Base-by-base conservation (phyloP, 2,888 invertebrate species). In the Drosophila mercatorum region DNA sequence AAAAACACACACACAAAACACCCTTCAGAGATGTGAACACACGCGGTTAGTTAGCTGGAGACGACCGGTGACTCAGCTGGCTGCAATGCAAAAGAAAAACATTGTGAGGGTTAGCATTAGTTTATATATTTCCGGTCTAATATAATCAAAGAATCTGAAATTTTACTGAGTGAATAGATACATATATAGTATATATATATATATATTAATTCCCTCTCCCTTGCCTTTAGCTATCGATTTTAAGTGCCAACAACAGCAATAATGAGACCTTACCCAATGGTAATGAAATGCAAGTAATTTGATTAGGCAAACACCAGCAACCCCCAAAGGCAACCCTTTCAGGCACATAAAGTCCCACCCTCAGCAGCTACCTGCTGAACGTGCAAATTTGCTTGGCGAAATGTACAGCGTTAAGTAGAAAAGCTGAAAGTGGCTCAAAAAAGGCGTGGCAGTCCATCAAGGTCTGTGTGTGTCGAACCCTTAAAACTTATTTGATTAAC, bases 271-370 rank as follows among this genome's bases (percentile, higher is more conserved):
- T 47, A 56, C 31, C 59, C 65, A 67, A n/a, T 65, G 61, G 64
- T 72, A 83, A 75, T 83, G 83, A 79, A 81, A 72, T 75, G 83
- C 73, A 80, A 80, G 67, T 81, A 83, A 83, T 83, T 70, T 66
- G 66, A 83, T 83, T 83, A 81, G 49, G 67, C 66, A 63, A 41
- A 41, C 62, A 22, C 61, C 38, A 17, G 1, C 55, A 49, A 52
- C 69, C 65, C 47, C 47, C 22, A 31, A 17, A 12, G 34, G 26
- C 56, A 69, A 73, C 78, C 78, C 78, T 72, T 52, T 28, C 41
- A 17, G 51, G 28, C 41, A 53, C 34, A 46, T 6, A 41, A 14
- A 36, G 28, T 53, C 41, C 55, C 59, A 17, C 36, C 38, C 53
- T 26, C 38, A 22, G 2, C 38, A 26, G 14, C 14, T 22, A 7